Evolutionary conservation across 2,888 invertebrate species (phyloP).

Genomic region (Nomada lathburiana): DNA sequence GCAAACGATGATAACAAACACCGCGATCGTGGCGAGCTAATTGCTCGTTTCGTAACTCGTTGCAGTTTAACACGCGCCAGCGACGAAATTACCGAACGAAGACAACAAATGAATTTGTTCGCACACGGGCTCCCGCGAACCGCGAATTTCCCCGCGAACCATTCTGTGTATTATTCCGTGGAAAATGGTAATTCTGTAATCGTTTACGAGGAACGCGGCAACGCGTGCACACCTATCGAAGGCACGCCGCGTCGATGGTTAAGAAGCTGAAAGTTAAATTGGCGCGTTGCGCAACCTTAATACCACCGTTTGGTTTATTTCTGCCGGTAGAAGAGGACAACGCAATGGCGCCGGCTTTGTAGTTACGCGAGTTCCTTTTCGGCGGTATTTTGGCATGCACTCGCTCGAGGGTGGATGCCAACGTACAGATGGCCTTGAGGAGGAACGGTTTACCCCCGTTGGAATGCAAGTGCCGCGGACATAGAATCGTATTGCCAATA

Average conservation of each 20-base stretch:
- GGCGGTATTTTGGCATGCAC: slow-evolving; percentile 48
- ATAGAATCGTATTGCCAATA: background rate
- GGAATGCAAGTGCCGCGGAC: background rate
- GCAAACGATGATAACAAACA: background rate
- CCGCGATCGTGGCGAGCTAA: background rate
- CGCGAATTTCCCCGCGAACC: background rate
- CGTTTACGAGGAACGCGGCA: background rate
- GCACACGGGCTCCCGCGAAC: background rate
- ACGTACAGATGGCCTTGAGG: slow-evolving; percentile 45
- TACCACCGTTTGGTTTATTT: slow-evolving; percentile 50
- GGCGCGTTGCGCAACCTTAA: slow-evolving; percentile 49
- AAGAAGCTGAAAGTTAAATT: slow-evolving; percentile 46
- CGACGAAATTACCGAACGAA: background rate
- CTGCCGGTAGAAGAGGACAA: slow-evolving; percentile 37
- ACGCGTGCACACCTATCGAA: background rate
- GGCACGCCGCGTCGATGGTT: background rate
- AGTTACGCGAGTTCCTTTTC: slow-evolving; percentile 32
- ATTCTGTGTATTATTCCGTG: background rate
- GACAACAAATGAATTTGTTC: background rate
- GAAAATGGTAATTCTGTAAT: background rate
- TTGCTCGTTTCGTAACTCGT: slow-evolving; percentile 16
- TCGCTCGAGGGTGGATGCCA: slow-evolving; percentile 16
- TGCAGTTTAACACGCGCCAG: background rate
- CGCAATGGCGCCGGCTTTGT: slow-evolving; percentile 37
- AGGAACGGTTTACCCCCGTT: background rate